Conservation (phyloP, 2,888 invertebrate genomes). For the Drosophila algonquin region DNA sequence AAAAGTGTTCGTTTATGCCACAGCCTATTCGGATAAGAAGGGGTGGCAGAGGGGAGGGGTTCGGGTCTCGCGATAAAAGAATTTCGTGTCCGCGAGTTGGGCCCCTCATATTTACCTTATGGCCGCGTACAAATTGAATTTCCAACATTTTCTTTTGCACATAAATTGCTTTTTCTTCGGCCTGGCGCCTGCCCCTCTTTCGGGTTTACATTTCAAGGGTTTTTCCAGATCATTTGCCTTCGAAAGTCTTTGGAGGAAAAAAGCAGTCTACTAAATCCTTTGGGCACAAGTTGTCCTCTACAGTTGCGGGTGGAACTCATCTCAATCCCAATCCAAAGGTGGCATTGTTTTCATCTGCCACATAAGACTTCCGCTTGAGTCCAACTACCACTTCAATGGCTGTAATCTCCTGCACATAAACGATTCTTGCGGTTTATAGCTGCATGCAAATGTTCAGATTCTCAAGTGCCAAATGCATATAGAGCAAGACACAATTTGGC, state of each 20-base stretch:
- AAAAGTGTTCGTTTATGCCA: slow-evolving; percentile 27
- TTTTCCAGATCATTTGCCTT: neutral
- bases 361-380: slow-evolving; percentile 4
- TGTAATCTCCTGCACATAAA: neutral
- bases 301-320: neutral
- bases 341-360: neutral
- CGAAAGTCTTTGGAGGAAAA: neutral
- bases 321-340: slow-evolving; percentile 1
- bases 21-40: slow-evolving; percentile 15
- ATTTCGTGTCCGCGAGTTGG: slow-evolving; percentile 16
- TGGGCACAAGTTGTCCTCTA: slow-evolving; percentile 6
- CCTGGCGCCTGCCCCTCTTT: neutral
- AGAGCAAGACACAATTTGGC: slow-evolving; percentile 16
- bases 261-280: neutral
- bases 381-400: neutral
- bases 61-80: neutral
- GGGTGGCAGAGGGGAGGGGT: neutral
- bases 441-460: slow-evolving; percentile 30
- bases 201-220: neutral
- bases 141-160: slow-evolving; percentile 27
- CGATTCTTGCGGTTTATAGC: slow-evolving; percentile 10
- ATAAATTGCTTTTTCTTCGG: slow-evolving; percentile 29
- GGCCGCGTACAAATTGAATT: slow-evolving; percentile 46
- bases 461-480: slow-evolving; percentile 54
- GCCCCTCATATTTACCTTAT: slow-evolving; percentile 12